Evolutionary conservation across 92 coral and sea anemone species (phyloP).

Genomic region (Heliopora coerulea): DNA sequence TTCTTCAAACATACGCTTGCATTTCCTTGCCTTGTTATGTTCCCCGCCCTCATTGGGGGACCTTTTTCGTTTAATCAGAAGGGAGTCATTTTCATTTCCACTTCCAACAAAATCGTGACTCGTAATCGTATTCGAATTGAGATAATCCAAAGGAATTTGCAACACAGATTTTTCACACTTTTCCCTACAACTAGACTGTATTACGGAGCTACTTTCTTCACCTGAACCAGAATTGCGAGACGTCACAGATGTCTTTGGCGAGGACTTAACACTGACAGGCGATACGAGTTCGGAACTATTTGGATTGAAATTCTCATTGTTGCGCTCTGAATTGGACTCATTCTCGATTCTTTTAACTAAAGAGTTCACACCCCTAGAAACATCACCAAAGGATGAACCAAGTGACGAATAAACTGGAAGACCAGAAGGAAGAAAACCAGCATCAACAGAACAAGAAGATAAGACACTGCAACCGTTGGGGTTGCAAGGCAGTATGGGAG

Average conservation of each 20-base stretch:
- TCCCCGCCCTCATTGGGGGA: background rate
- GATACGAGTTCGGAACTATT: background rate
- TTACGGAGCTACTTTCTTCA: background rate
- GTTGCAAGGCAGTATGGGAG: constrained; percentile 19
- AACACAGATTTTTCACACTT: constrained; percentile 8
- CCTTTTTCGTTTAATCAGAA: constrained; percentile 2
- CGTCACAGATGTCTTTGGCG: background rate
- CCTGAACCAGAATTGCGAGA: background rate
- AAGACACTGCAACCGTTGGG: constrained; percentile 8
- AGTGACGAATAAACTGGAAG: constrained; percentile 20
- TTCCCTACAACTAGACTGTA: background rate
- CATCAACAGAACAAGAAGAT: constrained; percentile 15
- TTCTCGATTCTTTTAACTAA: background rate
- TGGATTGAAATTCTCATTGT: background rate
- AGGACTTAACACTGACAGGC: background rate
- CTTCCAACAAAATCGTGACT: background rate
- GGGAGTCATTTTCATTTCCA: constrained; percentile 1
- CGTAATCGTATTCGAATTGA: background rate
- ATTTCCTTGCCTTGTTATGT: constrained; percentile 15
- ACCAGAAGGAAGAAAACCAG: constrained; percentile 28
- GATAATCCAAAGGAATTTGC: constrained; percentile 11
- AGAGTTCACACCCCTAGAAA: constrained; percentile 7
- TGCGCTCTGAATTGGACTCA: background rate
- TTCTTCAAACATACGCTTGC: constrained; percentile 15
- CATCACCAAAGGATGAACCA: constrained; percentile 20